Conservation (phyloP, 2,113 vertebrate genomes). For the Amblyopsis rosae region DNA sequence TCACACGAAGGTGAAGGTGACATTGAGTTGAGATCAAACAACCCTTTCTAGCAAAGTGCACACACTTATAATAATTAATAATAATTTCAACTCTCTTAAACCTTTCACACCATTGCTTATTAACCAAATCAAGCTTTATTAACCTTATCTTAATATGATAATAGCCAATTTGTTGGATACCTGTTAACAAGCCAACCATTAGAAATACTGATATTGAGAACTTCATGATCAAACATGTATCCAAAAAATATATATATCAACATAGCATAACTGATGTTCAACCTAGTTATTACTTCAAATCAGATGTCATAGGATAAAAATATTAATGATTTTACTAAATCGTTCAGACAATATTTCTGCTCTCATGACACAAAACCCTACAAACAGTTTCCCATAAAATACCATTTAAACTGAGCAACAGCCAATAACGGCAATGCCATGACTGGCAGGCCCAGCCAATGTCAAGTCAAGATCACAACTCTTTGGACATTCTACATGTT, state of each 20-base stretch:
- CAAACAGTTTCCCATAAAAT: not conserved
- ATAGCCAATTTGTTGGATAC: not conserved
- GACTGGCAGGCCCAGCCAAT: conserved; percentile 49
- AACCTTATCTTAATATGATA: not conserved
- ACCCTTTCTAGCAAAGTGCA: conserved; percentile 43
- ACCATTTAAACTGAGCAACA: conserved; percentile 1
- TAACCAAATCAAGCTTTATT: not conserved
- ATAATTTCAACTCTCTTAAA: not conserved
- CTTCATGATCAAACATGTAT: not conserved
- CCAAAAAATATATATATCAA: not conserved
- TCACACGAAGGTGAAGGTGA: conserved; percentile 67
- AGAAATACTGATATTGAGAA: not conserved
- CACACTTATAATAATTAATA: not conserved
- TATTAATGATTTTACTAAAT: conserved; percentile 13
- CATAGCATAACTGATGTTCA: not conserved
- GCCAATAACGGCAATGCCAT: not conserved
- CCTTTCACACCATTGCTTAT: not conserved
- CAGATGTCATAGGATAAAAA: not conserved
- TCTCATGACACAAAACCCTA: not conserved
- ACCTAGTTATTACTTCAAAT: no score
- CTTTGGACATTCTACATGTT: not conserved
- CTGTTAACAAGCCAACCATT: not conserved
- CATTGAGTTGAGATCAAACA: conserved; percentile 60
- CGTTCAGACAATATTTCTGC: not conserved
- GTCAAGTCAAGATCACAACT: conserved; percentile 65